Evolutionary conservation across 37 sponge, comb jelly and placozoan genomes (phyloP).

Genomic region (Agelas oroides): DNA sequence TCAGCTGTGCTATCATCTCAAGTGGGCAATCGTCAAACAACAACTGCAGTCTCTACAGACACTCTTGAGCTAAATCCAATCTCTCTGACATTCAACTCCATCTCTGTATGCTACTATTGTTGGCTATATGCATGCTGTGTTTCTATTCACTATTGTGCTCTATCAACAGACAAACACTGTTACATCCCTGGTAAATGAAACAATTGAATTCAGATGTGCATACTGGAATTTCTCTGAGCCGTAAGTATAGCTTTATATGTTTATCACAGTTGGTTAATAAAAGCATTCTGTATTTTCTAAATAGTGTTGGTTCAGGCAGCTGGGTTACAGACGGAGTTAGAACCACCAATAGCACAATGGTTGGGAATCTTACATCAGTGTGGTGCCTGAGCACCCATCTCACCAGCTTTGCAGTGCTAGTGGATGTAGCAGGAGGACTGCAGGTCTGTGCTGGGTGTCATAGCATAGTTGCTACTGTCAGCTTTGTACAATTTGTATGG

Average conservation of each 20-base stretch:
- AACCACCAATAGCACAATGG: neutral
- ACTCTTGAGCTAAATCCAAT: neutral
- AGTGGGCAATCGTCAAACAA: neutral
- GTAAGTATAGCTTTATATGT: too few species aligned
- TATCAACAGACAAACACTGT: too few species aligned
- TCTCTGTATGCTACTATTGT: neutral
- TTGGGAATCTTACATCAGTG: neutral
- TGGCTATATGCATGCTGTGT: neutral
- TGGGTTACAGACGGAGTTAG: neutral
- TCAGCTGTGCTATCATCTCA: slow-evolving; percentile 64
- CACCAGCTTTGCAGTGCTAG: slow-evolving; percentile 51
- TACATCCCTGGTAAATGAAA: too few species aligned
- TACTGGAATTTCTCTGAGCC: neutral
- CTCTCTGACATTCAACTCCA: neutral
- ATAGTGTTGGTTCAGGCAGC: neutral
- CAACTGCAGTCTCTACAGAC: neutral
- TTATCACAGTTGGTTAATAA: too few species aligned
- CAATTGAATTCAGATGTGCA: neutral
- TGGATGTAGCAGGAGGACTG: slow-evolving; percentile 31
- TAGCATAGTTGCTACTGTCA: too few species aligned
- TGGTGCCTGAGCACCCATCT: slow-evolving; percentile 16
- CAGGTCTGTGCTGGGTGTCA: too few species aligned
- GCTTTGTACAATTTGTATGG: too few species aligned
- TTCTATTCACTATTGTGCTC: too few species aligned
- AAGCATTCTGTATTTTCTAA: too few species aligned